These are phyloP conservation scores for Python bivittatus DNA, from an alignment of 2,113 vertebrate species.

Conservation along the genomic window DNA sequence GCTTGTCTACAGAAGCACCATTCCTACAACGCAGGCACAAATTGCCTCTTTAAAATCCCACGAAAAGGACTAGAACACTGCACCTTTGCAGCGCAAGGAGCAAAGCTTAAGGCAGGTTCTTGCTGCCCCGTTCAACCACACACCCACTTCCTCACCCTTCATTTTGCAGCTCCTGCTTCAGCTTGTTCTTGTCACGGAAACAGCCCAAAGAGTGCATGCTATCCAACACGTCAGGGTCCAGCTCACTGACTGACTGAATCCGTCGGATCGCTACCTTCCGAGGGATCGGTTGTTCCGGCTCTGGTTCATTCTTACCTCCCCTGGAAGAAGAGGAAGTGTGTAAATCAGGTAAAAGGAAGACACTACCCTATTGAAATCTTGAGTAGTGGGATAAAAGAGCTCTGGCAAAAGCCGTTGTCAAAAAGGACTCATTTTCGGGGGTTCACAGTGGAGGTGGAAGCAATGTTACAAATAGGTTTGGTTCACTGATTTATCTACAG, in stretches of 20 bases:
- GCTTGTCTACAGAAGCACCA: background rate
- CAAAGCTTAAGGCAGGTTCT: background rate
- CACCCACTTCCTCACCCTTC: slow-evolving; percentile 78
- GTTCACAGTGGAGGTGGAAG: background rate
- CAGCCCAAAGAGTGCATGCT: slow-evolving; percentile 92
- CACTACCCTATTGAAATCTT: no score
- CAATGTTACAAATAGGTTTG: background rate
- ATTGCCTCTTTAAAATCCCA: background rate
- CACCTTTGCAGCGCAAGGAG: background rate
- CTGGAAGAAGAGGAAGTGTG: background rate
- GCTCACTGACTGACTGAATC: slow-evolving; percentile 74
- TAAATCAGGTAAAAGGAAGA: background rate
- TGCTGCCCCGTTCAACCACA: no score
- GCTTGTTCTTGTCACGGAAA: slow-evolving; percentile 86
- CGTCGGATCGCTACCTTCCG: slow-evolving; percentile 24
- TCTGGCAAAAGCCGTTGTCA: background rate
- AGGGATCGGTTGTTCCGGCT: slow-evolving; percentile 29
- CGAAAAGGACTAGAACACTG: background rate
- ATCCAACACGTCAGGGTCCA: slow-evolving; percentile 90
- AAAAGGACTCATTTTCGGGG: background rate
- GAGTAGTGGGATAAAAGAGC: background rate
- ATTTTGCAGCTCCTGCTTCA: slow-evolving; percentile 86
- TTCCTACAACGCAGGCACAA: background rate
- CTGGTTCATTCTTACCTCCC: slow-evolving; percentile 28
- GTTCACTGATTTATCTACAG: background rate